phyloP scores from a whole-genome alignment of 2,888 invertebrate genomes.

The Fragum sueziense region DNA sequence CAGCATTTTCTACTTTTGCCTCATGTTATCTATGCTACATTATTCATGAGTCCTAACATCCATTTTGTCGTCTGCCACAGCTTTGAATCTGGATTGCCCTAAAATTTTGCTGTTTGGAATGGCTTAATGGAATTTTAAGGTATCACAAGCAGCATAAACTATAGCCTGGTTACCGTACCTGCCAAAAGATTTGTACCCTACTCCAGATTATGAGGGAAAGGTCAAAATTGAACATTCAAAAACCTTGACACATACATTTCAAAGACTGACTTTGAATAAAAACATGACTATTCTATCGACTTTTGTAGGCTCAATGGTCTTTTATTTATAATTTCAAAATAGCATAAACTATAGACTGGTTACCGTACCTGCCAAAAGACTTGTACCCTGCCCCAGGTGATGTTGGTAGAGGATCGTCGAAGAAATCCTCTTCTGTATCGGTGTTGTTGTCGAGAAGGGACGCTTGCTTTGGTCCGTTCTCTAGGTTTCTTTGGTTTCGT shows the following conservation, averaged over 20 bases:
- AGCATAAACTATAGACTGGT: not conserved
- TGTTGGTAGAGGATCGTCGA: constrained; percentile 75
- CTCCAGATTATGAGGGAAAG: too few species aligned
- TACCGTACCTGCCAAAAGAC: constrained; percentile 53
- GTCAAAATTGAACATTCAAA: too few species aligned
- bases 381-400: constrained; percentile 42
- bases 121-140: not conserved
- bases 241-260: too few species aligned
- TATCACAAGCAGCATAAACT: not conserved
- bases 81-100: too few species aligned
- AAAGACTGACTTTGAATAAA: too few species aligned
- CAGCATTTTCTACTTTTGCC: too few species aligned
- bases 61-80: too few species aligned
- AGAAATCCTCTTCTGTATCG: constrained; percentile 78
- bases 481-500: constrained; percentile 66
- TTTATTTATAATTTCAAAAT: not conserved
- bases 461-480: constrained; percentile 57
- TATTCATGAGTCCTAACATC: too few species aligned
- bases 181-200: constrained; percentile 53
- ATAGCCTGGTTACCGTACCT: too few species aligned
- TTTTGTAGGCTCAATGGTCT: not conserved
- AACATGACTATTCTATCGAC: too few species aligned
- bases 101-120: too few species aligned
- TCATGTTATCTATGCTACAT: too few species aligned
- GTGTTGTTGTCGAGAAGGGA: constrained; percentile 61